Evolutionary conservation across 2,888 invertebrate genomes (phyloP), one percentile per base, ranked within the genome.

Genomic region (Lasioglossum oenotherae): DNA sequence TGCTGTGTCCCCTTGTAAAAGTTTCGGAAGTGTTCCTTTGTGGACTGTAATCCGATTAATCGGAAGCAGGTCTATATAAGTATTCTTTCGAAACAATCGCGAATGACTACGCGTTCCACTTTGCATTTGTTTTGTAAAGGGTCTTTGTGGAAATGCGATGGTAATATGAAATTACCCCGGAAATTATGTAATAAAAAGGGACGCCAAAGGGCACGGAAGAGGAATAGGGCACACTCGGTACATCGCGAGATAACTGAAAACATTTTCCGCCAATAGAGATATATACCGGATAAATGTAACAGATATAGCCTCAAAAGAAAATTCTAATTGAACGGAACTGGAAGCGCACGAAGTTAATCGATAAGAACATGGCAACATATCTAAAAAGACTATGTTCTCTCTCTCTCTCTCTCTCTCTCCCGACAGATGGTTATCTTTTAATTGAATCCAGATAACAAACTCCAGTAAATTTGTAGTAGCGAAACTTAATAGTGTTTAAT

Each of bases 251-350:
- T 35, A 53, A 74, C 12, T 35, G 74, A n/a, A 74, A 74, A 74
- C 49, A 23, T 74, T 49, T 49, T 35, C 49, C 27, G 23, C 74
- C 23, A 6, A 74, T 49, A 12, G 74, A 49, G 49, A 74, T 53
- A 74, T 74, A 74, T 44, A 35, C 35, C 31, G 49, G 44, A 53
- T 35, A 74, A 74, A 74, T 74, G 74, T 27, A 27, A 2, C 31
- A 23, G 74, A 74, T 74, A 74, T 53, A 74, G 49, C 31, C 14
- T 74, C 35, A 53, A 74, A 74, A 31, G 49, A 23, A 74, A 74
- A 49, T 74, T 74, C 74, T 74, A 74, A 74, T 35, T 74, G 74
- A 74, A 74, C 46, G 49, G 49, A 74, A 12, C 74, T 53, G 46
- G 35, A 6, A 35, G 49, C 12, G 23, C n/a, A 23, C 74, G 31